Percentiles rank a stretch among this genome's conserved stretches.
phyloP scores from a whole-genome alignment of 2,888 invertebrate species.

The Pandemis corylana region DNA sequence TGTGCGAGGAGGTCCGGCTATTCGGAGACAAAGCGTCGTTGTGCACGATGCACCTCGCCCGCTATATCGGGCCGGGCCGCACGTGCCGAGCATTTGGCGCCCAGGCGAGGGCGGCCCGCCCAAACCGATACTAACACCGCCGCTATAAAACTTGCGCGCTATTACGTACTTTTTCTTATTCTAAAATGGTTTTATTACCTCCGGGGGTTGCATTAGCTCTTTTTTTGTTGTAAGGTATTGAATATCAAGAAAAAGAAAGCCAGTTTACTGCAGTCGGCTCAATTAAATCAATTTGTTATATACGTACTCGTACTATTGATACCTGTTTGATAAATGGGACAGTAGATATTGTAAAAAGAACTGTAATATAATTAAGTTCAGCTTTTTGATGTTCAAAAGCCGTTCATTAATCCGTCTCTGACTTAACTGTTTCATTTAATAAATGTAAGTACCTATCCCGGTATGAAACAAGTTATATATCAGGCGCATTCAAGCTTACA shows the following conservation, averaged over 20 bases:
- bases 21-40: conserved; percentile 64
- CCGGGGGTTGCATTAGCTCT: conserved; percentile 24
- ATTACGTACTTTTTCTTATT: conserved; percentile 39
- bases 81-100: conserved; percentile 54
- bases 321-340: background rate
- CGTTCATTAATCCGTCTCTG: conserved; percentile 24
- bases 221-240: conserved; percentile 22
- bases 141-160: conserved; percentile 40
- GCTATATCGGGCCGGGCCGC: conserved; percentile 53
- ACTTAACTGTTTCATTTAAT: conserved; percentile 19
- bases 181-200: conserved; percentile 42
- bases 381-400: background rate
- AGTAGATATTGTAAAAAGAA: background rate
- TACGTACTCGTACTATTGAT: too few relatives aligned
- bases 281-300: background rate
- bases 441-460: conserved; percentile 23
- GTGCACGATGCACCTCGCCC: conserved; percentile 45
- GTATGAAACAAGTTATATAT: conserved; percentile 33
- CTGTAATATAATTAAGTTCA: background rate
- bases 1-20: conserved; percentile 56
- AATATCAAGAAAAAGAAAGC: background rate
- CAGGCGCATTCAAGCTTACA: conserved; percentile 36
- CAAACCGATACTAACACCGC: conserved; percentile 45
- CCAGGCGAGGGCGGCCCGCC: conserved; percentile 73
- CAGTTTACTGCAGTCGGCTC: background rate